phyloP scores from a whole-genome alignment of 2,113 vertebrate species.

The Raja brachyura region DNA sequence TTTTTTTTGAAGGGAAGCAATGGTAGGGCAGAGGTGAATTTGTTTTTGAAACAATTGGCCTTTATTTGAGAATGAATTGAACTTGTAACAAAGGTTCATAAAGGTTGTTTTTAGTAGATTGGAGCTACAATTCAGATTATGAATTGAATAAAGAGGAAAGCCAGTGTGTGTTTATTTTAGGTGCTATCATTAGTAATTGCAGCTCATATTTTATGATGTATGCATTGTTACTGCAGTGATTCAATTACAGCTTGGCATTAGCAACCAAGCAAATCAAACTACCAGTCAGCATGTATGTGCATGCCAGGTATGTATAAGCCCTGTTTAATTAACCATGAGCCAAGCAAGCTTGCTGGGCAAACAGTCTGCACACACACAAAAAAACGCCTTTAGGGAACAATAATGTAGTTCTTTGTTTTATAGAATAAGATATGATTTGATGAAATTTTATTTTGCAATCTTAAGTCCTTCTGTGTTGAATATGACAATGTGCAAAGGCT shows the following conservation, averaged over 20 bases:
- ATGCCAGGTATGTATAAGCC: background rate
- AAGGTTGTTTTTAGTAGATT: background rate
- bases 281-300: background rate
- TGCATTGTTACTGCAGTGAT: background rate
- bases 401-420: background rate
- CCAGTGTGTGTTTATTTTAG: background rate
- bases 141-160: background rate
- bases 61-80: background rate
- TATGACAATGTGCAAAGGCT: background rate
- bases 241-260: slow-evolving; percentile 13
- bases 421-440: background rate
- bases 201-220: background rate
- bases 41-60: background rate
- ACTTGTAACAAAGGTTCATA: background rate
- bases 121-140: background rate
- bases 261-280: background rate
- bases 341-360: background rate
- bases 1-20: background rate
- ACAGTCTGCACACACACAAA: background rate
- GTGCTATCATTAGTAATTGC: background rate
- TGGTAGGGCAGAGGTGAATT: too few species aligned
- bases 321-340: background rate
- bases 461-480: background rate
- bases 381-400: background rate
- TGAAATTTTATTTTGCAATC: background rate